Base-by-base conservation (phyloP, 2,797 vertebrate genomes). In the Propithecus perrieri region DNA sequence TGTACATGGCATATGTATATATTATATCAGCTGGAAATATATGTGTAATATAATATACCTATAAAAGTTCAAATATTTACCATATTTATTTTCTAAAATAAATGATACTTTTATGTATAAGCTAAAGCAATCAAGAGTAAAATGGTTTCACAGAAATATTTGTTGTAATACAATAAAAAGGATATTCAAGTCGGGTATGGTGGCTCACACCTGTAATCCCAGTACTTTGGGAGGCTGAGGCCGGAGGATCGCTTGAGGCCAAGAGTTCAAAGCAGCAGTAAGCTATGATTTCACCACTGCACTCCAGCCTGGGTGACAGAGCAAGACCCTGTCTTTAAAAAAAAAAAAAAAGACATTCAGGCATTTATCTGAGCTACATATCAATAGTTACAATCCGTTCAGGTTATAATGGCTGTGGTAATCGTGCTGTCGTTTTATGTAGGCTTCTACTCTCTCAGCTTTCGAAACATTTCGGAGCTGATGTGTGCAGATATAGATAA, bases 1-100 rank as follows among this genome's bases (percentile, higher is more conserved):
- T 30, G 26, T 74, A 28, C 72, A 30, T 85, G 55, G 76, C 76
- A 57, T 59, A 38, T 38, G 5, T 75, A 83, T 28, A 71, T 85
- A 69, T 79, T 88, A 85, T 69, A 50, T 46, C n/a, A 85, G 38
- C 80, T 94, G 41, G 30, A 91, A 92, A 85, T 57, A 35, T 26
- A 43, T 79, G 38, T 55, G 4, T 55, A 26, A 48, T 26, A 8
- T 28, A 35, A 41, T 48, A 18, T 61, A 63, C 28, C 30, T 74
- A 22, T 72, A 90, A 85, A 87, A 55, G 69, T 85, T 89, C 83
- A 86, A 87, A 59, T 91, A 72, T 50, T 90, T 90, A 63, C 48
- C 38, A 6, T 89, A 74, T 78, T 90, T 95, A 55, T 80, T 90
- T 93, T 93, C 63, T 76, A 84, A 95, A 84, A 85, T 63, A 79